These are phyloP conservation scores for Marmota monax DNA, from an alignment of 2,113 vertebrate genomes.

Conservation along the genomic window DNA sequence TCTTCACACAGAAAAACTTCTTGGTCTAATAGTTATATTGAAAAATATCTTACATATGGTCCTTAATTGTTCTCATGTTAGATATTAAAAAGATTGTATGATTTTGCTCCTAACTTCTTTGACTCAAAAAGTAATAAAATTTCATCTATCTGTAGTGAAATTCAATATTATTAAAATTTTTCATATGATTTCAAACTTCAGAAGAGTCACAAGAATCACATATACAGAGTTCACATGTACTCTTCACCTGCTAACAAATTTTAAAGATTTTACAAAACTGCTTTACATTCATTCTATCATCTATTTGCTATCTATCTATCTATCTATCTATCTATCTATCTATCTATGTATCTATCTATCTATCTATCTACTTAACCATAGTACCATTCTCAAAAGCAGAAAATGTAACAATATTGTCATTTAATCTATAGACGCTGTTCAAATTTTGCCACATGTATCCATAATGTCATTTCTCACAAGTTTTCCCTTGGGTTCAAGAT, in stretches of 20 bases:
- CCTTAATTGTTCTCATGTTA: not conserved
- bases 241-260: not conserved
- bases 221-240: not conserved
- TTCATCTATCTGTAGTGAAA: not conserved
- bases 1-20: not conserved
- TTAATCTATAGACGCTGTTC: not conserved
- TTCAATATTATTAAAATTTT: not conserved
- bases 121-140: not conserved
- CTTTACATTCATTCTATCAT: not conserved
- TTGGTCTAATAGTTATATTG: not conserved
- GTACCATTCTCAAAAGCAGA: not conserved
- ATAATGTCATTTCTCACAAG: not conserved
- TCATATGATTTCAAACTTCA: not conserved
- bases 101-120: not conserved
- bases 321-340: rapidly evolving
- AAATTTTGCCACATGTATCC: not conserved
- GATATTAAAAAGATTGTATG: not conserved
- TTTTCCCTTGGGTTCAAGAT: not conserved
- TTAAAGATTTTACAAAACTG: not conserved
- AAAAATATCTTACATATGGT: not conserved
- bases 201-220: not conserved
- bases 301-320: rapidly evolving
- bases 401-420: not conserved
- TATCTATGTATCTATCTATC: rapidly evolving
- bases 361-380: not conserved